A percentile compares a stretch with the other conserved stretches of the same genome.
These are phyloP conservation scores for Seriola quinqueradiata DNA, from an alignment of 2,113 vertebrate genomes.

Conservation along the genomic window DNA sequence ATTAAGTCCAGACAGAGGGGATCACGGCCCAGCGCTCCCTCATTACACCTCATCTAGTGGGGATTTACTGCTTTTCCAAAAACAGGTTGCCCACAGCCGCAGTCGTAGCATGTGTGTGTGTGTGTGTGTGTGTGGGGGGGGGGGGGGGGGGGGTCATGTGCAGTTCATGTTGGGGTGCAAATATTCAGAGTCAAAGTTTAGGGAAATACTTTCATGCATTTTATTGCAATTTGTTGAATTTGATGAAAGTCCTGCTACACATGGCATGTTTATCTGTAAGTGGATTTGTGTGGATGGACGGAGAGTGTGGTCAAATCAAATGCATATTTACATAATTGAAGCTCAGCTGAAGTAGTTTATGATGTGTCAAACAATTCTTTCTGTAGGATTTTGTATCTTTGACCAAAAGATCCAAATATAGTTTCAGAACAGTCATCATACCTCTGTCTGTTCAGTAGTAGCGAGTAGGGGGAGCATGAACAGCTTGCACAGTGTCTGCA, in stretches of 20 bases:
- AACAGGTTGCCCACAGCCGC: constrained; percentile 22
- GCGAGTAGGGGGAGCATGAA: not conserved
- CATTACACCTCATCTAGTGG: constrained; percentile 56
- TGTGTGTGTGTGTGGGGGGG: too few species aligned
- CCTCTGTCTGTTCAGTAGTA: constrained; percentile 10
- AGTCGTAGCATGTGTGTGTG: not conserved
- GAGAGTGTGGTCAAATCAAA: not conserved
- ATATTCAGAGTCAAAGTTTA: not conserved
- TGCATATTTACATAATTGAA: not conserved
- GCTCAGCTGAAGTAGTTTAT: not conserved
- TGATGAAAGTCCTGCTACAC: not conserved
- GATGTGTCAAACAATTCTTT: not conserved
- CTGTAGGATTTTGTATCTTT: not conserved
- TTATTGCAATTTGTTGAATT: not conserved
- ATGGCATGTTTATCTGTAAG: not conserved
- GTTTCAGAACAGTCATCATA: not conserved
- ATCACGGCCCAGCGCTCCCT: constrained; percentile 50
- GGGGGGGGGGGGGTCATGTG: not conserved
- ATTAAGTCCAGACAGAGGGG: constrained; percentile 58
- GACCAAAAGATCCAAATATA: not conserved
- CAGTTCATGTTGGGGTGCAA: not conserved
- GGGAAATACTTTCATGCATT: not conserved
- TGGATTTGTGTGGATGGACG: not conserved
- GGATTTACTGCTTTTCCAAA: constrained; percentile 56
- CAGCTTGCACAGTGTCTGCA: constrained; percentile 33